A percentile compares a stretch with the other conserved stretches of the same genome.
phyloP scores from a whole-genome alignment of 1,140 invertebrate genomes.

The Muscidifurax raptorellus region DNA sequence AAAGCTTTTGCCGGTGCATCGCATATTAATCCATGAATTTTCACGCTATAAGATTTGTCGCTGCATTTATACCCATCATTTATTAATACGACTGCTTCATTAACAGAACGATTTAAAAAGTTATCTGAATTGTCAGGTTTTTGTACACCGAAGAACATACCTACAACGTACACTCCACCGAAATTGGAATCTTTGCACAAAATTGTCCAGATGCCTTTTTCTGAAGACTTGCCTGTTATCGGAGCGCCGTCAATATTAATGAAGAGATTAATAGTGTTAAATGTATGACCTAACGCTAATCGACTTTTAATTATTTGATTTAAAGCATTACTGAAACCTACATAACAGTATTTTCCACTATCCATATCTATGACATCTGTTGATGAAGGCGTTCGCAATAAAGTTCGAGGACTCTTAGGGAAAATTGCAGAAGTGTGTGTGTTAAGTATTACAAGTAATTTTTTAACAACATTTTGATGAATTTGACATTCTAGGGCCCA shows the following conservation, averaged over 20 bases:
- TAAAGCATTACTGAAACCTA: constrained; percentile 44
- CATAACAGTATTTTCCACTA: constrained; percentile 53
- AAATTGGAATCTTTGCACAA: constrained; percentile 33
- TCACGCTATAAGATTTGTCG: constrained; percentile 40
- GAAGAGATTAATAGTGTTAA: constrained; percentile 37
- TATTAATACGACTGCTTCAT: constrained; percentile 44
- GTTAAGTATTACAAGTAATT: constrained; percentile 3
- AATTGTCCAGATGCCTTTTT: constrained; percentile 56
- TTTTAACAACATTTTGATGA: constrained; percentile 11
- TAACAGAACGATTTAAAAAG: constrained; percentile 54
- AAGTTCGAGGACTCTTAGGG: constrained; percentile 42
- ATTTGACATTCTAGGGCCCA: constrained; percentile 9
- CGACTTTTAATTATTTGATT: constrained; percentile 25
- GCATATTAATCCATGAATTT: constrained; percentile 63
- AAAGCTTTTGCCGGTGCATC: constrained; percentile 70
- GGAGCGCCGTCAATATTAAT: constrained; percentile 59
- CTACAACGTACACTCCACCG: constrained; percentile 54
- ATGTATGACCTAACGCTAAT: not conserved
- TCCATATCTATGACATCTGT: constrained; percentile 27
- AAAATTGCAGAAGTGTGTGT: not conserved
- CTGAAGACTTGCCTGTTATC: constrained; percentile 36
- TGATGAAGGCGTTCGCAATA: constrained; percentile 46
- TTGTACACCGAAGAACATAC: constrained; percentile 51
- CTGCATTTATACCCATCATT: constrained; percentile 38
- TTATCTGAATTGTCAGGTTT: constrained; percentile 53